phyloP scores from a whole-genome alignment of 2,797 vertebrate genomes.

The Halcyon smyrnensis region DNA sequence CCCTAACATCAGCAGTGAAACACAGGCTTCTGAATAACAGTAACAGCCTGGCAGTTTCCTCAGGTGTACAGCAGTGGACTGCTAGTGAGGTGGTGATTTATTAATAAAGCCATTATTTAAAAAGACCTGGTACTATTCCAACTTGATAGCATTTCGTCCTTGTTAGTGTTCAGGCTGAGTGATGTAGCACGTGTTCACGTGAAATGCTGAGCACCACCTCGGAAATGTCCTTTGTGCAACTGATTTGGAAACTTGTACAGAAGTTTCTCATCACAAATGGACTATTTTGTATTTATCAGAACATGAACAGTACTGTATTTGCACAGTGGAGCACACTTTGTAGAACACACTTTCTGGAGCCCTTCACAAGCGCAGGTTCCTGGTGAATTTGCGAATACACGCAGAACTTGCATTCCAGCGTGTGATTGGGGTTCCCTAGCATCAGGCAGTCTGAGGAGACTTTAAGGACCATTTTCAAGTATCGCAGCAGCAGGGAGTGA shows the following conservation, averaged over 20 bases:
- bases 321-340: rapidly evolving
- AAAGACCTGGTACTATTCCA: not conserved
- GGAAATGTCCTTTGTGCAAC: not conserved
- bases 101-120: not conserved
- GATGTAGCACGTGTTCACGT: rapidly evolving
- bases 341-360: rapidly evolving
- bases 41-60: not conserved
- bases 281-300: not conserved
- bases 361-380: not conserved
- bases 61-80: not conserved
- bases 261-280: not conserved
- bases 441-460: not conserved
- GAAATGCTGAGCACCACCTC: not conserved
- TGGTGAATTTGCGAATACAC: not conserved
- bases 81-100: not conserved
- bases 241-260: rapidly evolving
- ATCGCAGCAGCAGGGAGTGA: rapidly evolving
- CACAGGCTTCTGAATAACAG: not conserved
- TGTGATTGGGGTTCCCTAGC: not conserved
- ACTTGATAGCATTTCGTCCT: not conserved
- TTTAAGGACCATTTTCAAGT: rapidly evolving
- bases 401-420: rapidly evolving
- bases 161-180: not conserved
- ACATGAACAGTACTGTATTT: not conserved
- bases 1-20: not conserved